Evolutionary conservation across 2,888 invertebrate species (phyloP).

Genomic region (Noctuana brunneofusca): DNA sequence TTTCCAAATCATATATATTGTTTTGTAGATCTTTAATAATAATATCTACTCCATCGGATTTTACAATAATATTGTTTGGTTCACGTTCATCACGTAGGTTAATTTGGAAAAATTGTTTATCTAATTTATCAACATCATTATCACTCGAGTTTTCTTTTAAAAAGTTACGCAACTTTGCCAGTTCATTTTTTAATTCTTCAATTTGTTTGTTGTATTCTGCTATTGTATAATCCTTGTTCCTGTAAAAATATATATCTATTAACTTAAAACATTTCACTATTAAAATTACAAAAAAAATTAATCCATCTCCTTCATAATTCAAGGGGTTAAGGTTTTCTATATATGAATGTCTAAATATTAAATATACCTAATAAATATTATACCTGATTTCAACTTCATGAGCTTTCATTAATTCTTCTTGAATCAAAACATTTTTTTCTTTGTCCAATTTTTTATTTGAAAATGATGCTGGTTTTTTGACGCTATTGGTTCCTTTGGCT

Average conservation of each 20-base stretch:
- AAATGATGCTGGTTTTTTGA: slow-evolving; percentile 49
- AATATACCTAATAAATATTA: background rate
- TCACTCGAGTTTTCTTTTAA: slow-evolving; percentile 45
- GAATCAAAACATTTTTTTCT: slow-evolving; percentile 45
- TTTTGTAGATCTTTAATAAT: slow-evolving; percentile 52
- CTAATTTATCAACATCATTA: slow-evolving; percentile 48
- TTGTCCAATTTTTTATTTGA: slow-evolving; percentile 44
- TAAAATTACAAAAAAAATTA: too few relatives aligned
- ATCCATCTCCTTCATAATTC: too few relatives aligned
- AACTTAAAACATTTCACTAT: background rate
- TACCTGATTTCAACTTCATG: slow-evolving; percentile 78
- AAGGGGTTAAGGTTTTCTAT: too few relatives aligned
- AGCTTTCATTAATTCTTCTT: slow-evolving; percentile 65
- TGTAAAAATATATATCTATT: slow-evolving; percentile 47
- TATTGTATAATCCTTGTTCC: slow-evolving; percentile 75
- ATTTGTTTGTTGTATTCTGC: slow-evolving; percentile 71
- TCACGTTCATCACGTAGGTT: slow-evolving; percentile 40
- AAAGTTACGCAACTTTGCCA: slow-evolving; percentile 50
- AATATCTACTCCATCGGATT: slow-evolving; percentile 36
- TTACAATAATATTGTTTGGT: slow-evolving; percentile 27
- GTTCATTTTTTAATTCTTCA: slow-evolving; percentile 69
- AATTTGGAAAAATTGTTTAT: slow-evolving; percentile 49
- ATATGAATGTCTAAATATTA: too few relatives aligned
- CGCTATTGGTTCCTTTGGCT: slow-evolving; percentile 49
- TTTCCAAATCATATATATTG: slow-evolving; percentile 59